Conservation (phyloP, 2,113 vertebrate genomes). For the Apaloderma vittatum region DNA sequence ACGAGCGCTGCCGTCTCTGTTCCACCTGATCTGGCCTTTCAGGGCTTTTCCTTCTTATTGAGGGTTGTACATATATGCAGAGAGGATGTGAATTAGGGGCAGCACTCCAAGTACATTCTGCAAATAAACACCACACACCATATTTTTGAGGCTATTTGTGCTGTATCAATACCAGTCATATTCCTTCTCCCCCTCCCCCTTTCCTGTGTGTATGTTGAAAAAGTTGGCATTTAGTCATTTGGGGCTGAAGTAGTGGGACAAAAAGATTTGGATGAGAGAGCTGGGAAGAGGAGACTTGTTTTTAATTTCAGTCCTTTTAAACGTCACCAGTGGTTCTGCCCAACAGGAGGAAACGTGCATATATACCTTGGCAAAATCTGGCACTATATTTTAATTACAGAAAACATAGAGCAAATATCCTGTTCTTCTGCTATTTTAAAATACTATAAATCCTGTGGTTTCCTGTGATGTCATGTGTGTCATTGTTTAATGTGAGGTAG, state of each 20-base stretch:
- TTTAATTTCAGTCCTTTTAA: neutral
- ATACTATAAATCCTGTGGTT: conserved; percentile 37
- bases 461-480: conserved; percentile 55
- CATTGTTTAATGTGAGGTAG: conserved; percentile 59
- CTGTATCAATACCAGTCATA: neutral
- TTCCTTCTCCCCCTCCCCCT: neutral
- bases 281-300: neutral
- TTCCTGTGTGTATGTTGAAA: neutral
- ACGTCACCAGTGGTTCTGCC: neutral
- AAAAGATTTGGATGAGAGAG: neutral
- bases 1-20: neutral
- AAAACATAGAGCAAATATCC: conserved; percentile 49
- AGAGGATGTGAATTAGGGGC: neutral
- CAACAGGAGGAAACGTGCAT: neutral
- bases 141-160: neutral
- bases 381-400: conserved; percentile 21
- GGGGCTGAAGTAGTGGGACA: neutral
- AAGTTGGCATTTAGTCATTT: neutral
- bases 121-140: neutral
- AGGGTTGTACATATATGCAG: neutral
- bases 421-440: conserved; percentile 62
- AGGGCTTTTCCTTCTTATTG: neutral
- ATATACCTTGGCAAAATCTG: conserved; percentile 47
- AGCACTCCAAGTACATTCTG: neutral
- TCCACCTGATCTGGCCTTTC: neutral